These are phyloP conservation scores for Abrostola triplasia DNA, from an alignment of 2,888 invertebrate species.

Conservation along the genomic window DNA sequence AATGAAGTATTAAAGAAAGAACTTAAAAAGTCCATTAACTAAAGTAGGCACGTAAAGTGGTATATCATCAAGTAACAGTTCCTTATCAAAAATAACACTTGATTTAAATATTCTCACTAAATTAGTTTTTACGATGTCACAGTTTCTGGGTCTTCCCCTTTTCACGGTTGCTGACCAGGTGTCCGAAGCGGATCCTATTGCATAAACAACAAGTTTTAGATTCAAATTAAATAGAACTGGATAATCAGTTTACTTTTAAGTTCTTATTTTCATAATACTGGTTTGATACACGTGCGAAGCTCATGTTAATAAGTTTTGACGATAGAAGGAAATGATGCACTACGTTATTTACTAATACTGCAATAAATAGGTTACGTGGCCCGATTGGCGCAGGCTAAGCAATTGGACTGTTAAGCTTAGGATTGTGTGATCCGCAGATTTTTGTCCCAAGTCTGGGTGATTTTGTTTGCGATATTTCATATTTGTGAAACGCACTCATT, in stretches of 20 bases:
- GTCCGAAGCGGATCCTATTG: constrained; percentile 21
- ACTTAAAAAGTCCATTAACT: neutral
- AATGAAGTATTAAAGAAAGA: no score
- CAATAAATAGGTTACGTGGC: no score
- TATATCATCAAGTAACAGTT: neutral
- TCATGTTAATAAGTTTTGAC: no score
- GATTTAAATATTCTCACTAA: constrained; percentile 12
- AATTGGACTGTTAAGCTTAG: no score
- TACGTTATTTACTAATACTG: no score
- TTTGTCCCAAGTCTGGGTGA: no score
- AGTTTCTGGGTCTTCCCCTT: constrained; percentile 31
- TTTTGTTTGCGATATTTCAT: no score
- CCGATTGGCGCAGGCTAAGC: no score
- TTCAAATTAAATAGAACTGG: constrained; percentile 2
- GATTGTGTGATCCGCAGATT: no score
- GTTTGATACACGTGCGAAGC: no score
- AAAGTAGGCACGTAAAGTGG: neutral
- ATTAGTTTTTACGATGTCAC: constrained; percentile 53
- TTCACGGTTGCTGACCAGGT: constrained; percentile 25
- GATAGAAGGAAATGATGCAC: no score
- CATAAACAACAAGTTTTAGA: constrained; percentile 25
- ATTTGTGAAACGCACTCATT: no score
- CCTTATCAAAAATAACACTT: neutral
- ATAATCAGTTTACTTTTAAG: neutral
- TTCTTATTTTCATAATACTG: neutral